Evolutionary conservation across 2,797 vertebrate species (phyloP).

Genomic region (Coregonus suidteri): DNA sequence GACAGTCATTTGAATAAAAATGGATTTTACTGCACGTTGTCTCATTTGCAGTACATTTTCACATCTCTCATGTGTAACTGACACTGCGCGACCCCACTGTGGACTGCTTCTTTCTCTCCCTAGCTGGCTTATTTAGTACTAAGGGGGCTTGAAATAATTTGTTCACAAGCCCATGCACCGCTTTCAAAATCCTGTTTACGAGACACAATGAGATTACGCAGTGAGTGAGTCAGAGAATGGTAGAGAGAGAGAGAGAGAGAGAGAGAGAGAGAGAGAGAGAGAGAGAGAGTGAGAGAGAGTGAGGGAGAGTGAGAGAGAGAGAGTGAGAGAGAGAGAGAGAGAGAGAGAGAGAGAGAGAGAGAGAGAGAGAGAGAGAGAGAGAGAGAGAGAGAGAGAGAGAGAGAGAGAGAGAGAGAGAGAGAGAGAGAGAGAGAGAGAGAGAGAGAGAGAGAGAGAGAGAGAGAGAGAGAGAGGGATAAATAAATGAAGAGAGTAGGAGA

Average conservation of each 20-base stretch:
- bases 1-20: slow-evolving; percentile 89
- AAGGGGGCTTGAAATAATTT: not conserved
- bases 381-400: not conserved
- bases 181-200: not conserved
- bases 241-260: not conserved
- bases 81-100: slow-evolving; percentile 78
- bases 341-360: not conserved
- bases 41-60: slow-evolving; percentile 88
- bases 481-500: too few species aligned
- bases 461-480: not conserved
- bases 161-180: not conserved
- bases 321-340: not conserved
- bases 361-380: slow-evolving; percentile 13
- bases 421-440: not conserved
- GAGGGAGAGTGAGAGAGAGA: not conserved
- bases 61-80: slow-evolving; percentile 85
- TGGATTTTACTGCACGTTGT: slow-evolving; percentile 77
- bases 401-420: not conserved
- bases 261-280: not conserved
- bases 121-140: slow-evolving; percentile 42
- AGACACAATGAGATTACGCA: slow-evolving; percentile 55
- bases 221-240: slow-evolving; percentile 23
- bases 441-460: not conserved
- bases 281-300: slow-evolving; percentile 28
- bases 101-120: slow-evolving; percentile 60